Base-by-base conservation (phyloP, 2,113 vertebrate genomes). In the Xenopus laevis region DNA sequence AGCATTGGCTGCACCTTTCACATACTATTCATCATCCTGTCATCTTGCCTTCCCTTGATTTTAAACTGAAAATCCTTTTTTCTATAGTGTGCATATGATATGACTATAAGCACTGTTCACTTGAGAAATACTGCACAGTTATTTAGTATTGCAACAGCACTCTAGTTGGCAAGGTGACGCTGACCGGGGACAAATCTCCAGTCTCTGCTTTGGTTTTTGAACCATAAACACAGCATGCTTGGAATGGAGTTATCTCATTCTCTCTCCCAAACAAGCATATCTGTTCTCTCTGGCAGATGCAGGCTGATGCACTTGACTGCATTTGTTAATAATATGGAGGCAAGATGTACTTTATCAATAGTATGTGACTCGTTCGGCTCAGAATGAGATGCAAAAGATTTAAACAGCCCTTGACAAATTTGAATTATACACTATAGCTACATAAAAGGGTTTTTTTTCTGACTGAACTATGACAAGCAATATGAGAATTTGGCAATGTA, bases 241-340 rank as follows among this genome's bases (percentile, higher is more conserved):
- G 68, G 79, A 88, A 79, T 53, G 75, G 74, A 82, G 79, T 76
- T 64, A 76, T 81, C 79, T 78, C 80, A 78, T 81, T 78, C 45
- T 9, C 13, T 77, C 77, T 80, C 82, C 79, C 71, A 84, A 73
- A 78, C 74, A 82, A 79, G 79, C 67, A 78, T 79, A 73, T 79
- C 71, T 83, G 16, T 63, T 84, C 84, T 84, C 82, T 21, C n/a
- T 62, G 72, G 81, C 84, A 88, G 84, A 80, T 60, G 78, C 84
- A 84, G 81, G 75, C 85, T 74, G 85, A 86, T 83, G 80, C 89
- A 86, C 82, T 80, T 16, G 77, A 74, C 80, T 89, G 86, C 52
- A n/a, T 81, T 83, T 81, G 78, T 72, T 84, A 87, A 85, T 87
- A 81, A 82, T 74, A 65, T 2, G 0, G 52, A 83, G 53, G 76